phyloP scores from a whole-genome alignment of 2,113 vertebrate species.

The Stegostoma tigrinum region DNA sequence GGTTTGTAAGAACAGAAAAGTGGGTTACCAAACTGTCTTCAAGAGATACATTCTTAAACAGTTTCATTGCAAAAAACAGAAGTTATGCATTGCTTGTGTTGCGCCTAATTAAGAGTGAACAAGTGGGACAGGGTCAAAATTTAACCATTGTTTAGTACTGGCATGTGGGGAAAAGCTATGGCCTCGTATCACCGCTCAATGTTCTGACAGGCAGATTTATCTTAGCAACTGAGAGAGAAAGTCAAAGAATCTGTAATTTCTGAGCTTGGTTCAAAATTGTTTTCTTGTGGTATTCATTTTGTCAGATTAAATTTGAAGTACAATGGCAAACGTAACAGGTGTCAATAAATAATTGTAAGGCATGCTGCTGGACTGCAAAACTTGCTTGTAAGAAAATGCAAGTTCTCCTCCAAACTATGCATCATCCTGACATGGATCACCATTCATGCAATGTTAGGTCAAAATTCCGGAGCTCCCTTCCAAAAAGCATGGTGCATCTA shows the following conservation, averaged over 20 bases:
- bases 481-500: too few relatives aligned
- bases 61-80: neutral
- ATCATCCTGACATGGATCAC: too few relatives aligned
- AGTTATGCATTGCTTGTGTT: too few relatives aligned
- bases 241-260: neutral
- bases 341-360: too few relatives aligned
- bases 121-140: neutral
- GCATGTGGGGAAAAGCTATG: neutral
- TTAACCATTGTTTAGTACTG: neutral
- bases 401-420: too few relatives aligned
- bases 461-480: too few relatives aligned
- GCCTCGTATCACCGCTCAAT: neutral
- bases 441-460: too few relatives aligned
- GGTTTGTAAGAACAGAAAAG: neutral
- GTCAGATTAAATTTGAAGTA: neutral
- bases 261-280: neutral
- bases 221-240: neutral
- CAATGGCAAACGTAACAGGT: too few relatives aligned
- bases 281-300: neutral
- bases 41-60: neutral
- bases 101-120: neutral
- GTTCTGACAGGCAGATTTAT: neutral
- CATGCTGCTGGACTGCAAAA: too few relatives aligned
- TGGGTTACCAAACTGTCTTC: neutral
- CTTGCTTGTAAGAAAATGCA: too few relatives aligned